Conservation (phyloP, 1,140 invertebrate genomes). For the Pristionchus pacificus region DNA sequence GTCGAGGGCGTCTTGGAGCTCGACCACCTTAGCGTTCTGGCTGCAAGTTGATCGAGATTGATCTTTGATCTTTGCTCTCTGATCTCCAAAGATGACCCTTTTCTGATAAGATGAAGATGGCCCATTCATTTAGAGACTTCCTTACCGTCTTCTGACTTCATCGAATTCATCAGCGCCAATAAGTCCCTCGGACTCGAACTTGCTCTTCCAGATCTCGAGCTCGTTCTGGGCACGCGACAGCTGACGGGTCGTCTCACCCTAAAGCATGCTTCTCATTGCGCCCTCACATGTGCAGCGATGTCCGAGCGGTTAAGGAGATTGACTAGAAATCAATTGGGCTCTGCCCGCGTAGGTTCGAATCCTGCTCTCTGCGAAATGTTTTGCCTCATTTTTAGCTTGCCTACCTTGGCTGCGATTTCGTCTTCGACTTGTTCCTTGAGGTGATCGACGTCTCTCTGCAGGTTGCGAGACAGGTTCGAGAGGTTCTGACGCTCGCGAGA, state of each 20-base stretch:
- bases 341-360: neutral
- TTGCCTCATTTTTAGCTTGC: too few species aligned
- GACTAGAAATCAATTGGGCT: neutral
- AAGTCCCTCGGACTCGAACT: slow-evolving; percentile 93
- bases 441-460: slow-evolving; percentile 94
- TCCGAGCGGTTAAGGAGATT: neutral
- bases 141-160: slow-evolving; percentile 68
- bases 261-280: too few species aligned
- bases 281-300: too few species aligned
- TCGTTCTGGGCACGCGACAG: slow-evolving; percentile 92
- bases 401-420: slow-evolving; percentile 71
- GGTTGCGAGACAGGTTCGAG: slow-evolving; percentile 67
- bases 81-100: too few species aligned
- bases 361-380: neutral
- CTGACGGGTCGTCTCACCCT: slow-evolving; percentile 75
- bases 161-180: slow-evolving; percentile 84
- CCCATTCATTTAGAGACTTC: too few species aligned
- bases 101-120: too few species aligned
- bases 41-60: slow-evolving; percentile 71
- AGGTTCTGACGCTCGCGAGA: slow-evolving; percentile 62
- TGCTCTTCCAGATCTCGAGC: slow-evolving; percentile 83
- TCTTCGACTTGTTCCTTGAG: slow-evolving; percentile 90
- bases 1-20: slow-evolving; percentile 96
- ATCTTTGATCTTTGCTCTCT: neutral
- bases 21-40: slow-evolving; percentile 90